phyloP scores from a whole-genome alignment of 2,888 invertebrate species.

The Trichacis sp. region DNA sequence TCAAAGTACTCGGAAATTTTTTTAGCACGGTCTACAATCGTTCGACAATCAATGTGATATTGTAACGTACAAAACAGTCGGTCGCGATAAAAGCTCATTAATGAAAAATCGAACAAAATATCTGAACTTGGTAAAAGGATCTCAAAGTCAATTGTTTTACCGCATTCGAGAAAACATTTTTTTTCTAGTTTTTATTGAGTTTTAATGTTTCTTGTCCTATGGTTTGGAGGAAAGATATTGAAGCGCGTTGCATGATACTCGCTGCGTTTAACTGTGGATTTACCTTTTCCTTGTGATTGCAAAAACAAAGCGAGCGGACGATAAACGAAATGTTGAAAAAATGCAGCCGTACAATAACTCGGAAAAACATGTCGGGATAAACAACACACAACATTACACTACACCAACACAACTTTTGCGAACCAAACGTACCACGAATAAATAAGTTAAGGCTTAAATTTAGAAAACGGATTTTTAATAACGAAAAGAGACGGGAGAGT shows the following conservation, averaged over 20 bases:
- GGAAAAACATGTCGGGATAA: neutral
- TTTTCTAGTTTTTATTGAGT: neutral
- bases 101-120: conserved; percentile 36
- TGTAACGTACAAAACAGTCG: conserved; percentile 65
- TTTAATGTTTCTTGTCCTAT: too few species aligned
- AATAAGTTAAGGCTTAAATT: conserved; percentile 45
- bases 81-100: conserved; percentile 52
- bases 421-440: conserved; percentile 25
- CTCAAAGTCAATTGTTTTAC: conserved; percentile 16
- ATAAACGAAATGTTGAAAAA: neutral
- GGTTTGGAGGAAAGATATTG: conserved; percentile 1
- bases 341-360: conserved; percentile 19
- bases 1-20: conserved; percentile 4
- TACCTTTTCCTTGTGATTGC: neutral
- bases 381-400: conserved; percentile 24
- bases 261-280: neutral
- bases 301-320: neutral
- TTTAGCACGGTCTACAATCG: conserved; percentile 53
- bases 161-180: neutral
- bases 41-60: conserved; percentile 65
- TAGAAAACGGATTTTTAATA: conserved; percentile 26
- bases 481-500: conserved; percentile 39
- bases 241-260: conserved; percentile 16
- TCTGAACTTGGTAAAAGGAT: conserved; percentile 27
- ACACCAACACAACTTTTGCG: conserved; percentile 30